Evolutionary conservation across 2,797 vertebrate species (phyloP).

Genomic region (Corythornis leucogaster): DNA sequence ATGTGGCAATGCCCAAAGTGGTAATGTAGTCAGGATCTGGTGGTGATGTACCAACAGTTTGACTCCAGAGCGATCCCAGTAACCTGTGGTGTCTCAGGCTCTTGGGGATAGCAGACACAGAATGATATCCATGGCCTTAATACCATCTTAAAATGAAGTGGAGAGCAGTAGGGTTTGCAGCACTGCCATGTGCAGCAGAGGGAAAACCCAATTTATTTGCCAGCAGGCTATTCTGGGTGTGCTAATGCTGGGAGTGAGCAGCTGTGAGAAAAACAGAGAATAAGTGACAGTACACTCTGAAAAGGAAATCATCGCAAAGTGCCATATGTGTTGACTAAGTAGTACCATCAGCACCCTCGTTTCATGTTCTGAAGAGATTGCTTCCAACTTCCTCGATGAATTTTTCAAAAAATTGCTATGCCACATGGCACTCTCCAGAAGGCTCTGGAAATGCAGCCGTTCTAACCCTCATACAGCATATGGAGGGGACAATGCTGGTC

Average conservation of each 20-base stretch:
- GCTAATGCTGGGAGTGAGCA: conserved; percentile 49
- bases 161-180: background rate
- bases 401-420: background rate
- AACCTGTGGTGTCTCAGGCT: background rate
- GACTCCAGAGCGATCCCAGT: background rate
- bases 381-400: background rate
- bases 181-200: background rate
- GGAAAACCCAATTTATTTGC: background rate
- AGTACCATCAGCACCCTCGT: background rate
- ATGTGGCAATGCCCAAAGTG: background rate
- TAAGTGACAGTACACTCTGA: conserved; percentile 49
- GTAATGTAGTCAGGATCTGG: background rate
- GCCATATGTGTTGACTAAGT: conserved; percentile 54
- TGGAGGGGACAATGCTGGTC: background rate
- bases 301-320: conserved; percentile 18
- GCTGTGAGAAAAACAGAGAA: conserved; percentile 60
- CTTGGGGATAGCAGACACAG: background rate
- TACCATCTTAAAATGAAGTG: background rate
- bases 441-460: background rate
- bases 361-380: conserved; percentile 8
- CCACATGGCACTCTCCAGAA: background rate
- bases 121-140: background rate
- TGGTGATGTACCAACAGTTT: background rate
- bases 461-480: background rate
- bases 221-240: conserved; percentile 30